Percentiles rank a stretch among this genome's conserved stretches.
Evolutionary conservation across 2,113 vertebrate species (phyloP).

Genomic region (Telmatochromis sp.): DNA sequence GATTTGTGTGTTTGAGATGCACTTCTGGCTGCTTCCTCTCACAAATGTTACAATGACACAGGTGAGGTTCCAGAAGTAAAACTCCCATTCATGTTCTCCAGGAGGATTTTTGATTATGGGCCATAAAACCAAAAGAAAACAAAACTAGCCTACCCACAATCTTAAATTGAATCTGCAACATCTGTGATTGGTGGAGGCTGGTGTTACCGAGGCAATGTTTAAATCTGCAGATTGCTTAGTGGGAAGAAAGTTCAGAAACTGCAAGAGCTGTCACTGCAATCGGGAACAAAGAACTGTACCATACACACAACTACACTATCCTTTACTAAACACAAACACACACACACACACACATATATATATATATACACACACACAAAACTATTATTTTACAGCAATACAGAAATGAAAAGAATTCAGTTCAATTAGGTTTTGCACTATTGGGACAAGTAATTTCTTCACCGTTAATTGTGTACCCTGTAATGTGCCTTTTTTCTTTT

Average conservation of each 20-base stretch:
- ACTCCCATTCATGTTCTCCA: background rate
- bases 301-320: background rate
- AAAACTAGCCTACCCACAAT: background rate
- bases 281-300: background rate
- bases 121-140: background rate
- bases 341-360: rapidly evolving
- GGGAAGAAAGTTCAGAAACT: background rate
- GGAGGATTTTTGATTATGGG: background rate
- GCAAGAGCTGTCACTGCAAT: background rate
- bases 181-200: background rate
- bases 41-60: background rate
- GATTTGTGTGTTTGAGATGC: background rate
- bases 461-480: background rate
- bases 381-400: background rate
- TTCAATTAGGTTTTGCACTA: background rate
- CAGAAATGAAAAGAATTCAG: background rate
- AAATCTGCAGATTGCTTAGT: background rate
- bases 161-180: background rate
- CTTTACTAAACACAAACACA: background rate
- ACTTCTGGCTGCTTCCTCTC: background rate
- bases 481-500: background rate
- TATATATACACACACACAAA: background rate
- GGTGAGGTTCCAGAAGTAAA: background rate
- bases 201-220: background rate
- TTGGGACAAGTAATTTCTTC: background rate